phyloP scores from a whole-genome alignment of 2,888 invertebrate species.

The Isoperla grammatica region DNA sequence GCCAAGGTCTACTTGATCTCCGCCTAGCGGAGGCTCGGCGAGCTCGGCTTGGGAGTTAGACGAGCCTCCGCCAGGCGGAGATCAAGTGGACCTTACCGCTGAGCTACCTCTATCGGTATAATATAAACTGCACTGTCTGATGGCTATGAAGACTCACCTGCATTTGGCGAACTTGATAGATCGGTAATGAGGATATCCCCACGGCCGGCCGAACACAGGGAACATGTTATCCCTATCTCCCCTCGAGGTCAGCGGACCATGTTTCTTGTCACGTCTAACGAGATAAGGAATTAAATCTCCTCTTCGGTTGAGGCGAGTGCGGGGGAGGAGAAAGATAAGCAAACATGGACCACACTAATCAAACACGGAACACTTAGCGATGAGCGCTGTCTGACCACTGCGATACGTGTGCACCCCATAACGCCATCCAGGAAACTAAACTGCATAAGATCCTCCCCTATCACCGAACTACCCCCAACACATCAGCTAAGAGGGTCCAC shows the following conservation, averaged over 20 bases:
- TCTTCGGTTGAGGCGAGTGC: neutral
- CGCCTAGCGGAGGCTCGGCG: too few relatives aligned
- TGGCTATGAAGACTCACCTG: too few relatives aligned
- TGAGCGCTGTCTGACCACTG: neutral
- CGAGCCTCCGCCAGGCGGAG: too few relatives aligned
- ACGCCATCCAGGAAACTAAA: neutral
- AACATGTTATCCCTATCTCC: neutral
- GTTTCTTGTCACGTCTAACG: neutral
- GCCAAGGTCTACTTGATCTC: too few relatives aligned
- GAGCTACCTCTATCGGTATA: too few relatives aligned
- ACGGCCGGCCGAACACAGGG: constrained; percentile 3
- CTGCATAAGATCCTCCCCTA: constrained; percentile 7
- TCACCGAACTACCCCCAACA: constrained; percentile 14
- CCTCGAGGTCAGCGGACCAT: neutral
- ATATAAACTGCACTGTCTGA: too few relatives aligned
- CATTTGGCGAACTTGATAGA: constrained; percentile 5
- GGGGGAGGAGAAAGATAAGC: constrained; percentile 2
- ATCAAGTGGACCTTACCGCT: too few relatives aligned
- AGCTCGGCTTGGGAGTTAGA: too few relatives aligned
- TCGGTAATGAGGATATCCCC: constrained; percentile 11
- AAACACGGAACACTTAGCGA: constrained; percentile 10
- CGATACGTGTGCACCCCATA: neutral
- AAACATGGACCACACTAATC: constrained; percentile 10
- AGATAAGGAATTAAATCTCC: constrained; percentile 13
- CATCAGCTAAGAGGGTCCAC: constrained; percentile 13